Evolutionary conservation across 2,113 vertebrate genomes (phyloP).

Genomic region (Saccopteryx leptura): DNA sequence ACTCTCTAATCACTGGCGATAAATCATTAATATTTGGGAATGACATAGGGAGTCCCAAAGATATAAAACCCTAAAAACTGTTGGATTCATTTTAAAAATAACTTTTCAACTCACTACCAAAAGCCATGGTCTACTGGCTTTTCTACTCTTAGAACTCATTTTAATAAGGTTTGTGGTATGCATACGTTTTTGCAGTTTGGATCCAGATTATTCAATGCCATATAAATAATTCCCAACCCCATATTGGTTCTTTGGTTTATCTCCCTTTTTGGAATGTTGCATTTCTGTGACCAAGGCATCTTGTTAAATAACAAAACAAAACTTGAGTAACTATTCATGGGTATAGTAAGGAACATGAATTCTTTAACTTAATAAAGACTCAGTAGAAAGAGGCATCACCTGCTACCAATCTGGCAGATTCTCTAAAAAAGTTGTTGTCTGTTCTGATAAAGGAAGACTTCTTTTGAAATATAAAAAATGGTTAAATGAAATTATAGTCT

Average conservation of each 20-base stretch:
- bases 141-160: neutral
- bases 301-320: neutral
- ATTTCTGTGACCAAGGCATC: neutral
- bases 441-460: neutral
- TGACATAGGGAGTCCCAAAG: neutral
- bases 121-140: neutral
- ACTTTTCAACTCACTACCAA: neutral
- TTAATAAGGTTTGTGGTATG: neutral
- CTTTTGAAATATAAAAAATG: conserved; percentile 23
- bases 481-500: neutral
- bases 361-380: neutral
- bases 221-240: neutral
- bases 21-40: neutral
- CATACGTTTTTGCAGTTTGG: neutral
- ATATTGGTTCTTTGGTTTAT: neutral
- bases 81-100: conserved; percentile 47
- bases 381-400: neutral
- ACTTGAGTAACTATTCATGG: neutral
- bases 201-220: neutral
- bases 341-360: neutral
- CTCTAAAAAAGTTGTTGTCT: neutral
- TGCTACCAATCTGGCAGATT: neutral
- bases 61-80: neutral
- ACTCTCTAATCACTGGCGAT: neutral
- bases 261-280: neutral